Evolutionary conservation across 2,888 invertebrate species (phyloP), one percentile per base, ranked within the genome.

Genomic region (Hydriomena furcata): DNA sequence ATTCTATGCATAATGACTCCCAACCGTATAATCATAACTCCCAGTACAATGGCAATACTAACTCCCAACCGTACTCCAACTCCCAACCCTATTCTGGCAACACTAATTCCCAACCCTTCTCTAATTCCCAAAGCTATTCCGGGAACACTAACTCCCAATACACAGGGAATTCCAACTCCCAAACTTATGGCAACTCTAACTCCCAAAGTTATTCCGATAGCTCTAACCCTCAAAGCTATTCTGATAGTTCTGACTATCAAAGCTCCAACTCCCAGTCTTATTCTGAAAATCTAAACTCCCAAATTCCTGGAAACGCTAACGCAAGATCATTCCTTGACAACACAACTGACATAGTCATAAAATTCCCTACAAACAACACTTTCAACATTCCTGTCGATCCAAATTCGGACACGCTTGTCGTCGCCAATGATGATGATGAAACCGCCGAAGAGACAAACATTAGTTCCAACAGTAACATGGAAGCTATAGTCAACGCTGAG

Each of bases 361-460:
- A 80, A 58, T 78, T 71, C 54, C 67, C 74, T 25, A 79, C 76
- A 48, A 86, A 80, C 55, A 76, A 77, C 49, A 83, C 81, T 6
- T 83, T 81, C 58, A 78, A 75, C 59, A 66, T 88, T 61, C 89
- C 87, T 3, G 79, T 90, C 38, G 81, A 88, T 38, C 66, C 79
- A 13, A 79, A 89, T 54, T 82, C 83, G 35, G 90, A 90, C 57
- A 89, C 88, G n/a, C 63, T 90, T 35, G 75, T 76, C 27, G 90
- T 88, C 7, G 85, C 86, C 7, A 73, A 64, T 37, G 81, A 81
- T 11, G 82, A 84, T 21, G 71, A 72, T 20, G 71, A 72, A 20
- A 64, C 68, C 5, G 66, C 77, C 23, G 84, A 82, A 69, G 79
- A 71, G 61, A 82, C 72, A 4, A 82, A 76, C 45, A 74, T 78